Evolutionary conservation across 2,888 invertebrate species (phyloP).

Genomic region (Lepas anatifera): DNA sequence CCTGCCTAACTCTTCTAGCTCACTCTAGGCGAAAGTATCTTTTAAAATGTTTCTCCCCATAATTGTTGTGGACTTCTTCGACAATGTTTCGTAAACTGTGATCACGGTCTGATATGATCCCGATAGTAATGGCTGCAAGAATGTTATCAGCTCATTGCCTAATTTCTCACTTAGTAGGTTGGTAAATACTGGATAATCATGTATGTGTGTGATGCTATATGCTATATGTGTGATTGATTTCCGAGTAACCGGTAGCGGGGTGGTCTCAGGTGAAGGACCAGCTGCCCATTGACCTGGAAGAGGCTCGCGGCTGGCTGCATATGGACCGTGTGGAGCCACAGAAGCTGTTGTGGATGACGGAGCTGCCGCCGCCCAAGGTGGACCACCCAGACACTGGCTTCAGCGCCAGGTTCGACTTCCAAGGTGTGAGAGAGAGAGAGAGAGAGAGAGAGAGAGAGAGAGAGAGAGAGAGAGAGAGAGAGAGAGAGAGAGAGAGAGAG

Average conservation of each 20-base stretch:
- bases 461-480: conserved; percentile 2
- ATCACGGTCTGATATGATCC: conserved; percentile 14
- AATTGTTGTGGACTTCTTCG: too few species aligned
- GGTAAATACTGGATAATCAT: too few species aligned
- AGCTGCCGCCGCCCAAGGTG: conserved; percentile 41
- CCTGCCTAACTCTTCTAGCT: too few species aligned
- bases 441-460: conserved; percentile 10
- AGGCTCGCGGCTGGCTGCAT: conserved; percentile 61
- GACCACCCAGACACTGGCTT: conserved; percentile 35
- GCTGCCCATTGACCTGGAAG: conserved; percentile 35
- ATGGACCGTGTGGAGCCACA: conserved; percentile 64
- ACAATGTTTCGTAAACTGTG: too few species aligned
- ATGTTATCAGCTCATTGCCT: too few species aligned
- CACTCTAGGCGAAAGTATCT: too few species aligned
- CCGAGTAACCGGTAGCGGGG: too few species aligned
- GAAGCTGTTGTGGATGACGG: conserved; percentile 80
- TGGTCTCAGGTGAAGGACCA: conserved; percentile 31
- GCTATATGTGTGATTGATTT: too few species aligned
- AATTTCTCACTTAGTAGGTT: too few species aligned
- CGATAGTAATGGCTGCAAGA: neutral
- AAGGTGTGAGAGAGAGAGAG: conserved; percentile 35
- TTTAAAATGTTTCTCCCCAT: too few species aligned
- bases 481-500: neutral
- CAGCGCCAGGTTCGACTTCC: conserved; percentile 72
- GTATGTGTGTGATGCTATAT: too few species aligned